Base-by-base conservation (phyloP, 37 sponge, comb jelly and placozoan species). In the Tethya wilhelma region DNA sequence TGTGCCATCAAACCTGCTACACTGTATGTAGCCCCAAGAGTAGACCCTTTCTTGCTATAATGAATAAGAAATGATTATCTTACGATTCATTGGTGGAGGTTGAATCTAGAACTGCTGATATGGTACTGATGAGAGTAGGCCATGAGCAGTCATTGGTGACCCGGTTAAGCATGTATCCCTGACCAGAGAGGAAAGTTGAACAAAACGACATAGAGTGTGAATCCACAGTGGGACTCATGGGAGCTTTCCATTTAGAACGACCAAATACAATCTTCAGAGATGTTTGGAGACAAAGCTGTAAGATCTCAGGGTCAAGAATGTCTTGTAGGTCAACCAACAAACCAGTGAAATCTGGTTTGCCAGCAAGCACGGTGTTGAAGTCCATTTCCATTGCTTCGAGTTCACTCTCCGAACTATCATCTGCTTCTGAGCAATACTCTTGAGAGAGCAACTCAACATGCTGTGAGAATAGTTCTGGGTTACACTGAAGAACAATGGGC, bases 271-370 rank as follows among this genome's bases (percentile, higher is more conserved):
- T 56, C 44, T 40, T 64, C 67, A 62, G 64, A 0, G 66, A 34
- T 0, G 53, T 40, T 6, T 49, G 44, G 0, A 73, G 67, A 37
- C 26, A 62, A 38, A 82, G 23, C 31, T 23, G 17, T n/a, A 76
- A 3, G 0, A 89, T 37, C 25, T 89, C 80, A 9, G 90, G 84
- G 59, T 89, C 84, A 2, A 89, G 36, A 7, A 89, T 11, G 56
- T 89, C 84, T 30, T 74, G 19, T 49, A 73, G 25, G 71, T 89
- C 90, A 3, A 83, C 79, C 0, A 81, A 38, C 6, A 82, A 33
- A 17, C 89, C 89, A 56, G 59, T 67, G 1, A 79, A 38, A 43
- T 74, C 84, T 23, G 57, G 59, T 28, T 23, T n/a, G 25, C 26
- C 37, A 1, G 36, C 75, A 19, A 70, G 14, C 14, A 49, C 53